phyloP scores from a whole-genome alignment of 2,113 vertebrate genomes.

The Galemys pyrenaicus region DNA sequence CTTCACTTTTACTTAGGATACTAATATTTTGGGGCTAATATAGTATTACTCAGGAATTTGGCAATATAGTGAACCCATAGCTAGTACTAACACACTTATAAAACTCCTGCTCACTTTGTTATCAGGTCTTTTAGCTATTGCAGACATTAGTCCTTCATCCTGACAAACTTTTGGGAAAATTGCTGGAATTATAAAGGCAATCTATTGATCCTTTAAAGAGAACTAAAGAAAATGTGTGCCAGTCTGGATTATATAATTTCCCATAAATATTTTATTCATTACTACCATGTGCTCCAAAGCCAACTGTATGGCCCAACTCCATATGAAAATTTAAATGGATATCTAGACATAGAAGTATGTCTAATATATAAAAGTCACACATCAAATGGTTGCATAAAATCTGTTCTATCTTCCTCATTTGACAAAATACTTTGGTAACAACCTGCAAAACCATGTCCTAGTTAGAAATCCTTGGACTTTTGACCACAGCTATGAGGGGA shows the following conservation, averaged over 20 bases:
- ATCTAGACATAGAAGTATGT: not conserved
- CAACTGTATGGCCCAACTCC: not conserved
- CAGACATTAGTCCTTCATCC: not conserved
- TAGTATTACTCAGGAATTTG: slow-evolving; percentile 16
- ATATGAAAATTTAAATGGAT: not conserved
- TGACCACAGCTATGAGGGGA: not conserved
- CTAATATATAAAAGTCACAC: not conserved
- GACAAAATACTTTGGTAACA: not conserved
- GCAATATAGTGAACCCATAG: not conserved
- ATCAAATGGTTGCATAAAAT: not conserved
- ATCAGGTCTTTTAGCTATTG: not conserved
- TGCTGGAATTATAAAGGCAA: slow-evolving; percentile 5
- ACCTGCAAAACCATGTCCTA: not conserved
- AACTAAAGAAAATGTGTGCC: not conserved
- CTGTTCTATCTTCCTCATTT: not conserved
- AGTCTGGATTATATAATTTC: not conserved
- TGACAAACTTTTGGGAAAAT: slow-evolving; percentile 1
- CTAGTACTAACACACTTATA: not conserved
- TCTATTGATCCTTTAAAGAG: slow-evolving; percentile 25
- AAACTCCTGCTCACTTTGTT: not conserved
- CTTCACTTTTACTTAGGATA: slow-evolving; percentile 6
- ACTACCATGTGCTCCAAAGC: not conserved
- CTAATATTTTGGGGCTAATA: not conserved
- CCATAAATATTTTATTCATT: slow-evolving; percentile 2
- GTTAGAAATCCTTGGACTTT: not conserved